Conservation (phyloP, 2,888 invertebrate genomes). For the Scaeva pyrastri region DNA sequence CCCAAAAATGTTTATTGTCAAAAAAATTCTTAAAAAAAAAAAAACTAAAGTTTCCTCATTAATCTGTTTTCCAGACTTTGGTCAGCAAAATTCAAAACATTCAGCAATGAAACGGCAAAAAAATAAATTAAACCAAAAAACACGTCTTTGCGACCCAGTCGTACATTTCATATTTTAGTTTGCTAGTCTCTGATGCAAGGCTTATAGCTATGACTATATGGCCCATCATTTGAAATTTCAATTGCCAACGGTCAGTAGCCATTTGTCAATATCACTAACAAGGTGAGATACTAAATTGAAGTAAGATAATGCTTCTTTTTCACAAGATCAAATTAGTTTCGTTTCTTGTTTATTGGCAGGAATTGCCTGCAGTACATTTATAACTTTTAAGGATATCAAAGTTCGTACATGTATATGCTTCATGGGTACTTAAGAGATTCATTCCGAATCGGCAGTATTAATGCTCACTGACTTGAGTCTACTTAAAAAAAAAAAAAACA, state of each 20-base stretch:
- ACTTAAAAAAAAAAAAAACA: slow-evolving; percentile 20
- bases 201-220: slow-evolving; percentile 19
- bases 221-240: slow-evolving; percentile 43
- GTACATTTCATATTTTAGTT: too few relatives aligned
- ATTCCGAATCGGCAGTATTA: slow-evolving; percentile 63
- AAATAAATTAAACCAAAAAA: too few relatives aligned
- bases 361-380: slow-evolving; percentile 69
- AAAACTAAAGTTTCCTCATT: too few relatives aligned
- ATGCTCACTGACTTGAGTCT: slow-evolving; percentile 71
- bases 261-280: slow-evolving; percentile 81
- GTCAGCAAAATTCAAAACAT: too few relatives aligned
- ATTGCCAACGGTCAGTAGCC: slow-evolving; percentile 70
- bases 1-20: too few relatives aligned
- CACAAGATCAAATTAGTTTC: slow-evolving; percentile 75
- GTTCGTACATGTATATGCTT: too few relatives aligned
- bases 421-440: slow-evolving; percentile 62
- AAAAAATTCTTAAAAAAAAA: too few relatives aligned
- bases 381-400: slow-evolving; percentile 21
- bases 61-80: too few relatives aligned
- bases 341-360: slow-evolving; percentile 59
- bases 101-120: too few relatives aligned
- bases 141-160: too few relatives aligned
- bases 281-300: slow-evolving; percentile 84
- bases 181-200: not conserved
- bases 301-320: slow-evolving; percentile 77